Conservation (phyloP, 2,113 vertebrate genomes). For the Coptodon rendalli region DNA sequence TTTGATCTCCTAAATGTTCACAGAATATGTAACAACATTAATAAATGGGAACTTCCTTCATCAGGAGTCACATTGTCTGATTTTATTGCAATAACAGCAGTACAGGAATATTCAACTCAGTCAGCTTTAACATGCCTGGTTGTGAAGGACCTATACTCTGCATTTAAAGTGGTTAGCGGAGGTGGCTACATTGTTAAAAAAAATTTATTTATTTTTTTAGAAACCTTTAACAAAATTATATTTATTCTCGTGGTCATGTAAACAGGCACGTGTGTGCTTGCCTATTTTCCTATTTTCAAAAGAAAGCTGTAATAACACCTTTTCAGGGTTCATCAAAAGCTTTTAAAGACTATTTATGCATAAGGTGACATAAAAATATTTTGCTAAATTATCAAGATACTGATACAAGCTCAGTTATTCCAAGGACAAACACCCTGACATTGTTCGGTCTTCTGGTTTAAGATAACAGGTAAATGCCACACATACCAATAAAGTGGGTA, state of each 20-base stretch:
- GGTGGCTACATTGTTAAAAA: not conserved
- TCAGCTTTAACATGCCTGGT: not conserved
- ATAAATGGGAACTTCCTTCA: not conserved
- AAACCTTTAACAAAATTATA: not conserved
- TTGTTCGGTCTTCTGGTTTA: not conserved
- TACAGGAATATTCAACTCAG: not conserved
- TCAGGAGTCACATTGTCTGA: not conserved
- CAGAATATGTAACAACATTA: not conserved
- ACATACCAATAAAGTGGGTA: not conserved
- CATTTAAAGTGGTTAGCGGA: not conserved
- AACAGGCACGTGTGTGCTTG: not conserved
- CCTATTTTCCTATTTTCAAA: not conserved
- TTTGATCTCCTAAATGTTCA: not conserved
- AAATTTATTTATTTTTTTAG: fast-evolving
- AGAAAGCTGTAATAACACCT: not conserved
- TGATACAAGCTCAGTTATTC: not conserved
- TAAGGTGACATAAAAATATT: not conserved
- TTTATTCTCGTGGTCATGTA: not conserved
- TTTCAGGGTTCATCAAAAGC: not conserved
- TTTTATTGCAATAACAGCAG: not conserved
- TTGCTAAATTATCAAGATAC: not conserved
- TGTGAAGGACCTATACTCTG: not conserved
- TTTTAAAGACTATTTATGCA: fast-evolving
- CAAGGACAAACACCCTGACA: not conserved
- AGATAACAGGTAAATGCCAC: not conserved